Conservation (phyloP, 2,888 invertebrate species). For the Drosophila cognata region DNA sequence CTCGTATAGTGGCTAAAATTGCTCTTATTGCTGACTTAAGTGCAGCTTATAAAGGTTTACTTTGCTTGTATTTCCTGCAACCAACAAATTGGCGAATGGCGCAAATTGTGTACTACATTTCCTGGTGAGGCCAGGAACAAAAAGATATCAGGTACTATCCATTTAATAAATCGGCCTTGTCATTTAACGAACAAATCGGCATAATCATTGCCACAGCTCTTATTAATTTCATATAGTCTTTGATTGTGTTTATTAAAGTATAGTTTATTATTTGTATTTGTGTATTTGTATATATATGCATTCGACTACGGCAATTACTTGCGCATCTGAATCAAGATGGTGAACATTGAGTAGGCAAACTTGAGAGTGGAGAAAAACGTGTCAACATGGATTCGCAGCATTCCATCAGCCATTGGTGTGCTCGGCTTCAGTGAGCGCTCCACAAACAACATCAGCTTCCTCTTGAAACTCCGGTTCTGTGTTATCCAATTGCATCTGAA, state of each 20-base stretch:
- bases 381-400: slow-evolving; percentile 70
- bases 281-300: background rate
- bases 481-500: slow-evolving; percentile 71
- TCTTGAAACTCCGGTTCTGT: slow-evolving; percentile 60
- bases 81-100: background rate
- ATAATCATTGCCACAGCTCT: background rate
- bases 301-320: slow-evolving; percentile 25
- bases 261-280: background rate
- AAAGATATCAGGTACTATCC: background rate
- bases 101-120: background rate
- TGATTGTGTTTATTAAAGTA: background rate
- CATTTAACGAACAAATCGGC: background rate
- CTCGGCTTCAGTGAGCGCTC: slow-evolving; percentile 64
- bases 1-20: slow-evolving; percentile 9
- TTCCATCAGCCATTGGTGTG: slow-evolving; percentile 67
- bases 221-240: background rate
- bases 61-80: background rate
- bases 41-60: slow-evolving; percentile 1
- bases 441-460: slow-evolving; percentile 68
- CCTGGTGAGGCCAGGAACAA: background rate
- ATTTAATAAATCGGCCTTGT: background rate
- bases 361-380: slow-evolving; percentile 67
- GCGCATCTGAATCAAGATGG: slow-evolving; percentile 60
- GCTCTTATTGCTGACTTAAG: slow-evolving; percentile 4
- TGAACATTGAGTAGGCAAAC: slow-evolving; percentile 74